A percentile compares a stretch with the other conserved stretches of the same genome.
Conservation (phyloP, 2,888 invertebrate species). For the Drosophila meridiana region DNA sequence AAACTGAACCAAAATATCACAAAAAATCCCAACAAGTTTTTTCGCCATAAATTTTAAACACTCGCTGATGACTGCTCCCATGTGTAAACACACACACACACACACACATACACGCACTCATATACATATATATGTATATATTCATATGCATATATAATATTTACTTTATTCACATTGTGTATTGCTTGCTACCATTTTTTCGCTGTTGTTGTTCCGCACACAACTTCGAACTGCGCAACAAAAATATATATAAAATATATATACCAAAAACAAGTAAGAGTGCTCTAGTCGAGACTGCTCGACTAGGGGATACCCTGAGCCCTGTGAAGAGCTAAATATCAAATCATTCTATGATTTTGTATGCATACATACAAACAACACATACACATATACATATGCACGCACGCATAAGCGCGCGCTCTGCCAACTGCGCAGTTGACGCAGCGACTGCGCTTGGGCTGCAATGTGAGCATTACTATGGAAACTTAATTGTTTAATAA, state of each 20-base stretch:
- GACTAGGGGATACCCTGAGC: too few relatives aligned
- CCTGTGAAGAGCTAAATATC: too few relatives aligned
- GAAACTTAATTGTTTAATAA: too few relatives aligned
- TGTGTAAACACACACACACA: conserved; percentile 24
- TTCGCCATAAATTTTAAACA: conserved; percentile 61
- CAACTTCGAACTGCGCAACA: conserved; percentile 51
- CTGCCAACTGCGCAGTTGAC: too few relatives aligned
- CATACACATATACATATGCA: too few relatives aligned
- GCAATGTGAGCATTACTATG: too few relatives aligned
- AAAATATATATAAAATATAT: not conserved
- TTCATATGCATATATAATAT: conserved; percentile 31
- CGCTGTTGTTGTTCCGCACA: conserved; percentile 2
- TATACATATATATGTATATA: conserved; percentile 9
- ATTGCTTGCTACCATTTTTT: conserved; percentile 31
- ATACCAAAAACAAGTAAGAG: too few relatives aligned
- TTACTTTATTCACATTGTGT: conserved; percentile 32
- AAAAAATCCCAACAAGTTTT: conserved; percentile 36
- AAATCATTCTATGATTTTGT: too few relatives aligned
- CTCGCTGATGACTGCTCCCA: conserved; percentile 52
- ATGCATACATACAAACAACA: too few relatives aligned
- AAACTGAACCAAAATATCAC: not conserved
- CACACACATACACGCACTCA: conserved; percentile 1
- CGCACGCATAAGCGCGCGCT: too few relatives aligned
- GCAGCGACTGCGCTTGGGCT: too few relatives aligned
- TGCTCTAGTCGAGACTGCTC: too few relatives aligned